A percentile compares a stretch with the other conserved stretches of the same genome.
Conservation (phyloP, 2,113 vertebrate genomes). For the Tapirus terrestris region DNA sequence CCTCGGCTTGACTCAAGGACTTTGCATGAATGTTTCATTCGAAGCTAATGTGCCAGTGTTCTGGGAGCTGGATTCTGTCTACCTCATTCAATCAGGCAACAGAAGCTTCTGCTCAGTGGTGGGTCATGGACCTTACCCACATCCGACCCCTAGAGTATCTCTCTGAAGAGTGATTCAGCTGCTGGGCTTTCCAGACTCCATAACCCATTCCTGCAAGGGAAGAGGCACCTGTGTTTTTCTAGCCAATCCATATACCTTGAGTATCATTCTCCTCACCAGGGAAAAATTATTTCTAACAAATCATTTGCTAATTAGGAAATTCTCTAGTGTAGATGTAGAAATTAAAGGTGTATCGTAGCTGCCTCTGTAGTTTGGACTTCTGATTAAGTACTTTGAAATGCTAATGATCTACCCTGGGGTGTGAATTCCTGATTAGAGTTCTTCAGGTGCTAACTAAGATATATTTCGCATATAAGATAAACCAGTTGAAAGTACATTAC, state of each 20-base stretch:
- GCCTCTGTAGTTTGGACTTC: not conserved
- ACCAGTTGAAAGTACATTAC: not conserved
- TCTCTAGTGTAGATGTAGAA: not conserved
- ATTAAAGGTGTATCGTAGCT: not conserved
- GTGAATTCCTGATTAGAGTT: not conserved
- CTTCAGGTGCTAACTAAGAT: not conserved
- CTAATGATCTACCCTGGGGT: not conserved
- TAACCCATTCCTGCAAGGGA: not conserved
- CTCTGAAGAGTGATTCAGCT: not conserved
- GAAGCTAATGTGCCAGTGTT: not conserved
- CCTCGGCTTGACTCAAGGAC: not conserved
- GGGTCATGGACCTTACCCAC: not conserved
- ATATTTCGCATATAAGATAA: not conserved
- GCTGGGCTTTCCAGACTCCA: not conserved
- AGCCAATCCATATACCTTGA: not conserved
- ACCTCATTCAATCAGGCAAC: not conserved
- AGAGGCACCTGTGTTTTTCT: not conserved
- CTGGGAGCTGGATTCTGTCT: not conserved
- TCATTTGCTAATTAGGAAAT: not conserved
- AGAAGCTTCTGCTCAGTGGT: not conserved
- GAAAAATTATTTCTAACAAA: not conserved
- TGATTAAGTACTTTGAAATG: not conserved
- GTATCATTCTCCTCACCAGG: not conserved
- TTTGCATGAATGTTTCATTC: not conserved
- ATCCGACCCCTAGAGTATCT: not conserved